Base-by-base conservation (phyloP, 1,140 invertebrate genomes). In the Melitaea cinxia region DNA sequence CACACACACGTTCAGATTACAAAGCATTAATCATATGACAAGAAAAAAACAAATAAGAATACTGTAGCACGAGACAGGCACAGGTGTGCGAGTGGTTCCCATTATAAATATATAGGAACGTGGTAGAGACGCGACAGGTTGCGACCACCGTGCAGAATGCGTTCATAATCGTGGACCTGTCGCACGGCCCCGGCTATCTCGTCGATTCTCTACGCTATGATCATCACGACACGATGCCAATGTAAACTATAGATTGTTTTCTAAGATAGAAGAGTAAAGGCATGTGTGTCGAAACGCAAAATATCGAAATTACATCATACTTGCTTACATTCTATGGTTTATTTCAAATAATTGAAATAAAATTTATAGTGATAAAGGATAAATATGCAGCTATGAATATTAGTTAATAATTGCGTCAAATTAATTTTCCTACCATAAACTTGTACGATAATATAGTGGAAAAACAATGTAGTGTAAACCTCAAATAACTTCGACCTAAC, bases 121-220 rank as follows among this genome's bases (percentile, higher is more conserved):
- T 72, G 66, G 65, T 68, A 73, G 75, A 58, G 75, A 72, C 61
- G 66, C 53, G 72, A 78, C 77, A 82, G 74, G 75, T 81, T 81
- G 73, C 47, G 56, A 82, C 76, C 80, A 83, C 77, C 83, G 77
- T 83, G 80, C 80, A 84, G 78, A 89, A 90, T 89, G 85, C 88
- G 88, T 89, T 70, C 74, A 84, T 82, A 90, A 90, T 89, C 77
- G 77, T 76, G 60, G 81, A 88, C 85, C 83, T 89, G 85, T 90
- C 86, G 86, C 88, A 90, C 88, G 88, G 81, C 78, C 79, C 70
- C 65, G 59, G 47, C 52, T 68, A 57, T 70, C 72, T 68, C 58
- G 58, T 58, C 72, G 65, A 82, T 82, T 80, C 60, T 71, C 60
- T 57, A 77, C 74, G 72, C 71, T 62, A 68, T 65, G 68, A 59